Base-by-base conservation (phyloP, 2,888 invertebrate genomes). In the Ceraclea dissimilis region DNA sequence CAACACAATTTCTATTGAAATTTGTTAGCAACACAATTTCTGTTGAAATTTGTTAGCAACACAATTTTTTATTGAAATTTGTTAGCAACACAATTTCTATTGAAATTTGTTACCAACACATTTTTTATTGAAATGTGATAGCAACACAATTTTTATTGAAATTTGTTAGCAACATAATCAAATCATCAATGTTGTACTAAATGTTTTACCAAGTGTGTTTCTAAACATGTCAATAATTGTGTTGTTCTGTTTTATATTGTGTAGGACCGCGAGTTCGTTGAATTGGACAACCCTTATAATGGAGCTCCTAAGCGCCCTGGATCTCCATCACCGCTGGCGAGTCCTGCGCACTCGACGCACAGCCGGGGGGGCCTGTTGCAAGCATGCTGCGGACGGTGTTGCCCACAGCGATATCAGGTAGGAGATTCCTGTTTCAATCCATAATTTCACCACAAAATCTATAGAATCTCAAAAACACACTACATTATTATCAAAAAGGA, bases 181-280 rank as follows among this genome's bases (percentile, higher is more conserved):
- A 8, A 8, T 31, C 31, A 8, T 31, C 31, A 11, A 31, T 31
- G 6, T 31, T 31, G 6, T 31, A 31, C 11, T 31, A 31, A 31
- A 31, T 31, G n/a, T n/a, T 26, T 26, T 39, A 8, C 16, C 39
- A 39, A 16, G n/a, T 13, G 16, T 13, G 13, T 8, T 39, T 39
- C 4, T n/a, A 39, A 8, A 39, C 6, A 44, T 6, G n/a, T 44
- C 16, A 16, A 6, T 46, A n/a, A 18, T 18, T 46, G 18, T 46
- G 20, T 20, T 20, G 46, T 46, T 46, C 13, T 20, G 46, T 46
- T 46, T 46, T 46, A 4, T 8, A 5, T 16, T 18, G 13, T 46
- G 22, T 81, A 93, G 93, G 95, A 97, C 75, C 89, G 96, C 56
- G 95, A 96, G 76, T 96, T 96, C 78, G 91, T 95, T 64, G 96